Conservation (phyloP, 2,797 vertebrate species). For the Onychomys torridus region DNA sequence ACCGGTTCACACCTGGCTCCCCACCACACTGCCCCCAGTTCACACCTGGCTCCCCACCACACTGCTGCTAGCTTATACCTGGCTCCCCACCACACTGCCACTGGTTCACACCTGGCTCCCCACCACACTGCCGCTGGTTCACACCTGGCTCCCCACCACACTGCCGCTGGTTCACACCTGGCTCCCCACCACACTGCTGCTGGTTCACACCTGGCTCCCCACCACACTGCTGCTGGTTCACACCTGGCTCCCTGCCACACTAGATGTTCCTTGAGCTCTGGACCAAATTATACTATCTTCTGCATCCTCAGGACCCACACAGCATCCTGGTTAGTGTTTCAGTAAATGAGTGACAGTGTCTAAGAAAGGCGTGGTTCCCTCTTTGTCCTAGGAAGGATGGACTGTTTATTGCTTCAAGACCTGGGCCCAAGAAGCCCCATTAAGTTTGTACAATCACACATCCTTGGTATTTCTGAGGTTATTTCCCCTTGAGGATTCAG, state of each 20-base stretch:
- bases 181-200: neutral
- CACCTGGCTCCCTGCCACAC: neutral
- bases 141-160: neutral
- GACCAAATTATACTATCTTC: neutral
- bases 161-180: neutral
- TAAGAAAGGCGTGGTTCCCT: neutral
- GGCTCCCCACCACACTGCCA: neutral
- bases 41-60: too few species aligned
- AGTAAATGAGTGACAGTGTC: neutral
- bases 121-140: rapidly evolving
- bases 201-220: rapidly evolving
- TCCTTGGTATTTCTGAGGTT: slow-evolving; percentile 3
- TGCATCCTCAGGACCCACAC: rapidly evolving
- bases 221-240: neutral
- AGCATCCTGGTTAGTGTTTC: neutral
- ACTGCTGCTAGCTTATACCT: neutral
- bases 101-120: too few species aligned
- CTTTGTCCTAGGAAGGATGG: too few species aligned
- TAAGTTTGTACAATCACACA: neutral
- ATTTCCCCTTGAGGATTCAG: neutral
- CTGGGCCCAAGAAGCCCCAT: neutral
- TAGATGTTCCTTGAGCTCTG: neutral
- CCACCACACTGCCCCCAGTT: neutral
- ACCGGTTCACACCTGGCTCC: too few species aligned
- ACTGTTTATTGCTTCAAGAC: neutral